phyloP scores from a whole-genome alignment of 1,140 invertebrate species.

The Hylyphantes graminicola region DNA sequence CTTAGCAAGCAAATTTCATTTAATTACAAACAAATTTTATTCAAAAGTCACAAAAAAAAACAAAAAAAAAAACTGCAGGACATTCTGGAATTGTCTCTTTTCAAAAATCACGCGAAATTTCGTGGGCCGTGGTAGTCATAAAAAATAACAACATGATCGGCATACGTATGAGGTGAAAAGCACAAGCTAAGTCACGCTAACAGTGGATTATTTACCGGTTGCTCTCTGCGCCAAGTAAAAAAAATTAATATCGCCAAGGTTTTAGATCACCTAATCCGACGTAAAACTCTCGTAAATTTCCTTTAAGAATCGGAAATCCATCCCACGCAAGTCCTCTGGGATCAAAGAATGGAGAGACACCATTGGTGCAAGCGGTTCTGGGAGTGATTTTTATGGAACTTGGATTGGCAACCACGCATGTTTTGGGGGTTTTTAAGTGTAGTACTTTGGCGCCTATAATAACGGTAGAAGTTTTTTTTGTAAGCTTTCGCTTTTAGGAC shows the following conservation, averaged over 20 bases:
- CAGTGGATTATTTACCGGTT: conserved; percentile 38
- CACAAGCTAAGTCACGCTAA: conserved; percentile 20
- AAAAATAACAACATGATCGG: conserved; percentile 20
- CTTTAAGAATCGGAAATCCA: conserved; percentile 2
- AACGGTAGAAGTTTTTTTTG: too few relatives aligned
- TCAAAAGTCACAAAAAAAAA: not conserved
- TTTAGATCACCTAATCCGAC: conserved; percentile 7
- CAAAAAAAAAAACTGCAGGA: not conserved
- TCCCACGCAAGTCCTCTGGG: conserved; percentile 31
- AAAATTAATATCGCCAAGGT: not conserved
- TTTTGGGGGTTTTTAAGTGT: not conserved
- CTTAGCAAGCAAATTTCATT: too few relatives aligned
- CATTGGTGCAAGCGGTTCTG: not conserved
- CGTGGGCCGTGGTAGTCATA: conserved; percentile 25
- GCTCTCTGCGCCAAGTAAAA: conserved; percentile 8
- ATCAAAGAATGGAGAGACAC: conserved; percentile 1
- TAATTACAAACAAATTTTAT: too few relatives aligned
- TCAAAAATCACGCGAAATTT: conserved; percentile 29
- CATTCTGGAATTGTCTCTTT: not conserved
- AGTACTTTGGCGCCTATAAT: not conserved
- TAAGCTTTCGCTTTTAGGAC: too few relatives aligned
- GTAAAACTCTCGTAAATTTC: conserved; percentile 40
- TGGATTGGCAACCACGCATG: conserved; percentile 18
- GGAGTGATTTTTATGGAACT: conserved; percentile 22
- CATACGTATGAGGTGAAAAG: conserved; percentile 45